Conservation (phyloP, 2,888 invertebrate species). For the Ochropacha duplaris region DNA sequence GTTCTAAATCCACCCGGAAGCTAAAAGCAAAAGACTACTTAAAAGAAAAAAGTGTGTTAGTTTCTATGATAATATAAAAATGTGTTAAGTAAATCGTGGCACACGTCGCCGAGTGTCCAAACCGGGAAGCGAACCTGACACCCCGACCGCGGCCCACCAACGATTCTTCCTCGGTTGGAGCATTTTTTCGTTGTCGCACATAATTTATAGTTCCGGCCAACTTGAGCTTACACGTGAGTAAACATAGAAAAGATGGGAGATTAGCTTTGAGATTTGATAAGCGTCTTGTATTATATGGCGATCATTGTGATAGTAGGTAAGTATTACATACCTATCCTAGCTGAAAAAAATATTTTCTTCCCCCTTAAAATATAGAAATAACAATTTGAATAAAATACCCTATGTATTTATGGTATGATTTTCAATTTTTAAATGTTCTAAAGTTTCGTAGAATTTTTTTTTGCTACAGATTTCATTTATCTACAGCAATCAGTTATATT, state of each 20-base stretch:
- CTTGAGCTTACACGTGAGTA: constrained; percentile 58
- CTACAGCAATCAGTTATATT: too few relatives aligned
- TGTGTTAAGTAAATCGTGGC: constrained; percentile 33
- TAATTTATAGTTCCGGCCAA: constrained; percentile 74
- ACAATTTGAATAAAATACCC: too few relatives aligned
- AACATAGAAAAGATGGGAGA: constrained; percentile 44
- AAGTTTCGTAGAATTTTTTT: not conserved
- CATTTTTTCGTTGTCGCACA: constrained; percentile 60
- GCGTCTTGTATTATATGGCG: too few relatives aligned
- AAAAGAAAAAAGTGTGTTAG: constrained; percentile 26
- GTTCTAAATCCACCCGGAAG: not conserved
- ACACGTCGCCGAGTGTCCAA: constrained; percentile 49
- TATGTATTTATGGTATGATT: too few relatives aligned
- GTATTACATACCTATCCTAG: too few relatives aligned
- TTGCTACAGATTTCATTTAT: not conserved
- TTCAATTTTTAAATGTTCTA: too few relatives aligned
- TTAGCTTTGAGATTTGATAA: not conserved
- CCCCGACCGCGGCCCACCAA: constrained; percentile 67
- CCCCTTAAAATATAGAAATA: too few relatives aligned
- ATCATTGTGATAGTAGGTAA: too few relatives aligned
- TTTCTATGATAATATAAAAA: constrained; percentile 31
- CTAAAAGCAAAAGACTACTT: not conserved
- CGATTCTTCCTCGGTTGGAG: constrained; percentile 48
- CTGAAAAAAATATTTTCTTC: too few relatives aligned
- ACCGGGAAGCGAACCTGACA: constrained; percentile 68